These are phyloP conservation scores for Idaea aversata DNA, from an alignment of 2,888 invertebrate species.

Conservation along the genomic window DNA sequence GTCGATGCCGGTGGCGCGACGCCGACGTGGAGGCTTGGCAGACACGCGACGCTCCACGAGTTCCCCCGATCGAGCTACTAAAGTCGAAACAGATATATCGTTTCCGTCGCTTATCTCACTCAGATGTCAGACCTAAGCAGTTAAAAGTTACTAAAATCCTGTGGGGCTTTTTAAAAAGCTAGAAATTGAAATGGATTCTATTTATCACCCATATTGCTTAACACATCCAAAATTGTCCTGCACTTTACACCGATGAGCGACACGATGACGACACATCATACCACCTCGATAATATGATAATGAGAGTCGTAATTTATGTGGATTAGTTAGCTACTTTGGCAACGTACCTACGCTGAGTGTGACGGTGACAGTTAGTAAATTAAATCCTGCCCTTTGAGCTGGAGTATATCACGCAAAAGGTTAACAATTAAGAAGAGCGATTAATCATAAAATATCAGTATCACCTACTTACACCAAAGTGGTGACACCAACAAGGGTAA, in stretches of 20 bases:
- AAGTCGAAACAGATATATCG: conserved; percentile 10
- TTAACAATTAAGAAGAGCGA: neutral
- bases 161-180: neutral
- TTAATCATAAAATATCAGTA: neutral
- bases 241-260: neutral
- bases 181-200: neutral
- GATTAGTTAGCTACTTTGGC: neutral
- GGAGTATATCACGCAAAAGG: neutral
- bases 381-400: neutral
- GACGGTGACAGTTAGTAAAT: neutral
- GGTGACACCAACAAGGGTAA: neutral
- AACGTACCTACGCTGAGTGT: neutral
- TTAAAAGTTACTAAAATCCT: neutral
- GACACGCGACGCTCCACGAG: conserved; percentile 73
- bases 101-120: neutral
- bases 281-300: conserved; percentile 32
- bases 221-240: neutral
- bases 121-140: neutral
- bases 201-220: neutral
- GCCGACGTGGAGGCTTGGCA: conserved; percentile 76
- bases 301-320: neutral
- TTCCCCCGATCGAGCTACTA: conserved; percentile 43
- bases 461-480: neutral
- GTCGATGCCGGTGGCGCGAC: conserved; percentile 69
- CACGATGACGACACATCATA: conserved; percentile 28